Evolutionary conservation across 2,888 invertebrate genomes (phyloP).

Genomic region (Andrena trimmerana): DNA sequence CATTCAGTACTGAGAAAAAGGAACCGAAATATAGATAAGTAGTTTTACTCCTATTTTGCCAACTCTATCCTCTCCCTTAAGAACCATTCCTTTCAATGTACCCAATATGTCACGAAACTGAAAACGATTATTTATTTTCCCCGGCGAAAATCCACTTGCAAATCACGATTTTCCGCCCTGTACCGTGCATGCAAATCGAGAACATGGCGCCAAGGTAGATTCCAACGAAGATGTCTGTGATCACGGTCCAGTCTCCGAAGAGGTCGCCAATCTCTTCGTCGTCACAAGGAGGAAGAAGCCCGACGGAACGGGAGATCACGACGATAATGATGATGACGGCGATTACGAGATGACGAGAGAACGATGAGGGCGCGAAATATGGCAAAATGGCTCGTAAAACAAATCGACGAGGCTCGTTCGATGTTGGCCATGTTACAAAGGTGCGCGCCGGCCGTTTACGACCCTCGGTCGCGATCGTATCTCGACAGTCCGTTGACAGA

Average conservation of each 20-base stretch:
- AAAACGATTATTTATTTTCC: constrained; percentile 42
- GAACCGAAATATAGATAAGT: not conserved
- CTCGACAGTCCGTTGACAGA: constrained; percentile 71
- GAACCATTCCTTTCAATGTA: not conserved
- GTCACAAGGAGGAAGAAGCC: constrained; percentile 33
- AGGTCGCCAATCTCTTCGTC: constrained; percentile 47
- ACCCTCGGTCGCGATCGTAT: constrained; percentile 70
- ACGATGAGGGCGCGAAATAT: constrained; percentile 64
- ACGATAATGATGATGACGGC: constrained; percentile 69
- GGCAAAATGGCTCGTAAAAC: constrained; percentile 75
- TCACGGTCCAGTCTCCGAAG: constrained; percentile 26
- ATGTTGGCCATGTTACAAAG: constrained; percentile 64
- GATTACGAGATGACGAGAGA: constrained; percentile 65
- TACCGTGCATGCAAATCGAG: constrained; percentile 29
- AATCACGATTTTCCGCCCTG: constrained; percentile 38
- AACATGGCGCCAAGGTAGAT: constrained; percentile 43
- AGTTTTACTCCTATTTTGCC: too few species aligned
- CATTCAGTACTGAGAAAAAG: not conserved
- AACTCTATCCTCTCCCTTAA: not conserved
- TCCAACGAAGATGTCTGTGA: constrained; percentile 42
- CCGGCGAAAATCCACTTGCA: constrained; percentile 20
- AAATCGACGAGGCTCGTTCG: constrained; percentile 74
- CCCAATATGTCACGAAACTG: constrained; percentile 13
- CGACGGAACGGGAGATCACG: constrained; percentile 57
- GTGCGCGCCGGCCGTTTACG: constrained; percentile 61